Evolutionary conservation across 2,797 vertebrate genomes (phyloP).

Genomic region (Gadopsis marmoratus): DNA sequence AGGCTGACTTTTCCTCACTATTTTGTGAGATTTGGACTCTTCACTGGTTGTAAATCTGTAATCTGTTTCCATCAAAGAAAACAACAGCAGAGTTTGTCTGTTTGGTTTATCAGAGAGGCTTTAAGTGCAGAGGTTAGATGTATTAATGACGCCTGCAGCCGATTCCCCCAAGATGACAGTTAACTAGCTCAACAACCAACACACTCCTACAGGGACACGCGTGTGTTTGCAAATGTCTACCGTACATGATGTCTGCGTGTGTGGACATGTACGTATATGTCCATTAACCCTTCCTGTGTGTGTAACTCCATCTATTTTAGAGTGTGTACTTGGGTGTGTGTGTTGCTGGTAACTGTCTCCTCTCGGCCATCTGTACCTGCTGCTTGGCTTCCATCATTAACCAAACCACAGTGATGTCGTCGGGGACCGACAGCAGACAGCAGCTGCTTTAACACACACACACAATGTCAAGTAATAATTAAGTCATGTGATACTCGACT

Average conservation of each 20-base stretch:
- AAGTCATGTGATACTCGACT: conserved; percentile 34
- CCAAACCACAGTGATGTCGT: conserved; percentile 68
- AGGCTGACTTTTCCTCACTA: background rate
- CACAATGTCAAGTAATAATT: conserved; percentile 24
- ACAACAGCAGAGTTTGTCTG: conserved; percentile 13
- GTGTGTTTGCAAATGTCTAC: background rate
- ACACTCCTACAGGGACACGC: conserved; percentile 45
- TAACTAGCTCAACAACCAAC: conserved; percentile 64
- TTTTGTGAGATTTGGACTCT: no score
- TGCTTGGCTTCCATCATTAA: conserved; percentile 80
- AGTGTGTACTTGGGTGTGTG: conserved; percentile 3
- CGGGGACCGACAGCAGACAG: conserved; percentile 40
- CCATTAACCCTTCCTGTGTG: background rate
- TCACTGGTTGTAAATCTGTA: background rate
- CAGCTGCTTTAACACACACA: conserved; percentile 38
- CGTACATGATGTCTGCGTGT: background rate
- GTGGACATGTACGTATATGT: background rate
- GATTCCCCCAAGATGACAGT: conserved; percentile 30
- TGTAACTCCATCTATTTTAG: background rate
- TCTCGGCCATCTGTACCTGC: conserved; percentile 80
- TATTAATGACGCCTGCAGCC: conserved; percentile 42
- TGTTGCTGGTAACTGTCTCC: conserved; percentile 61
- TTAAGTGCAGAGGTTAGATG: conserved; percentile 21
- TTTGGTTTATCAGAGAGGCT: conserved; percentile 7
- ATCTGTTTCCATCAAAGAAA: background rate